These are phyloP conservation scores for Perca flavescens DNA, from an alignment of 2,113 vertebrate species.

Conservation along the genomic window DNA sequence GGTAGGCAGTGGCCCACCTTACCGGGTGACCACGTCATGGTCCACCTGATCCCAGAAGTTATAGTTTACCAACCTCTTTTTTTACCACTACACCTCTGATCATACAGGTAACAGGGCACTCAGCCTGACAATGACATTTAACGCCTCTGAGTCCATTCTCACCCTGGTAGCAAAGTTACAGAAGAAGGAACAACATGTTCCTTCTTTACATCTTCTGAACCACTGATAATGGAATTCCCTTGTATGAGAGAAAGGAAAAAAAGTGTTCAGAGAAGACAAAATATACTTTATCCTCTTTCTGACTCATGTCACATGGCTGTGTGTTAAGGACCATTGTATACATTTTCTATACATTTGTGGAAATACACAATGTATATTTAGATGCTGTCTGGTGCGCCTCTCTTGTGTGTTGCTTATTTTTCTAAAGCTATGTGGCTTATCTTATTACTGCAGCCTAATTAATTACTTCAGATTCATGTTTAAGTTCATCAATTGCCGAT, in stretches of 20 bases:
- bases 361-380: background rate
- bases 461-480: constrained; percentile 28
- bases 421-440: constrained; percentile 4
- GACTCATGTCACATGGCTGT: background rate
- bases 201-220: constrained; percentile 60
- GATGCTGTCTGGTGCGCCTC: background rate
- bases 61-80: too few relatives aligned
- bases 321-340: background rate
- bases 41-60: too few relatives aligned
- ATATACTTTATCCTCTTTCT: constrained; percentile 14
- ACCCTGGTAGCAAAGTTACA: constrained; percentile 56
- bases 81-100: too few relatives aligned
- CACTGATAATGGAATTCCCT: constrained; percentile 68
- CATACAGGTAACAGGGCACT: constrained; percentile 51
- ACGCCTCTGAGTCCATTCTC: constrained; percentile 64
- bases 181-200: constrained; percentile 65
- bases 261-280: constrained; percentile 15
- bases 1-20: too few relatives aligned
- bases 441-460: constrained; percentile 29
- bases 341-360: background rate
- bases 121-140: constrained; percentile 67
- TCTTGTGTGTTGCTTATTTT: background rate
- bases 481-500: constrained; percentile 9
- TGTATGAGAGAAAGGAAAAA: constrained; percentile 43
- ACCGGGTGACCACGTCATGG: too few relatives aligned